phyloP scores from a whole-genome alignment of 2,888 invertebrate genomes.

The Calliopum simillimum region DNA sequence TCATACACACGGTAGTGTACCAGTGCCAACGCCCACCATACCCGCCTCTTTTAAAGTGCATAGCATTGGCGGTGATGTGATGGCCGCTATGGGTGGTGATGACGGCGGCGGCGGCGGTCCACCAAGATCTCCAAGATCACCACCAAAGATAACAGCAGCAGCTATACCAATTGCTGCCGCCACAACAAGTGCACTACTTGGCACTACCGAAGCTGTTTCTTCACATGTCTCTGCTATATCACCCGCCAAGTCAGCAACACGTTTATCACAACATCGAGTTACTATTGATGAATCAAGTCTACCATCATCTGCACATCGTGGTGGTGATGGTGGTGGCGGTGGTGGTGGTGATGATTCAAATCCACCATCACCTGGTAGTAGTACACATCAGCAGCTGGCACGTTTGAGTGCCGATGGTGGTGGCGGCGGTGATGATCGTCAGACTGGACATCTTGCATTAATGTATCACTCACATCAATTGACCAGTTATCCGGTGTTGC shows the following conservation, averaged over 20 bases:
- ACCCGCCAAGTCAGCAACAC: conserved; percentile 68
- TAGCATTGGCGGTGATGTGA: conserved; percentile 41
- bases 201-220: conserved; percentile 80
- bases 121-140: conserved; percentile 47
- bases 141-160: conserved; percentile 47
- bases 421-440: conserved; percentile 48
- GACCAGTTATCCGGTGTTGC: conserved; percentile 65
- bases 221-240: conserved; percentile 73
- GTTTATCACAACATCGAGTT: conserved; percentile 65
- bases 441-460: conserved; percentile 62
- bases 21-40: conserved; percentile 60
- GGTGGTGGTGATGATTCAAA: conserved; percentile 60
- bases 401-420: conserved; percentile 45
- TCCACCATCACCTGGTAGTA: conserved; percentile 57
- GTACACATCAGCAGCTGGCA: conserved; percentile 55
- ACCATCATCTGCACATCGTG: conserved; percentile 60
- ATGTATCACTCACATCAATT: conserved; percentile 67
- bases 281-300: conserved; percentile 66
- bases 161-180: conserved; percentile 41
- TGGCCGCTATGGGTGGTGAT: conserved; percentile 44
- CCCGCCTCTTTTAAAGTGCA: conserved; percentile 51
- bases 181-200: conserved; percentile 79
- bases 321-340: conserved; percentile 45
- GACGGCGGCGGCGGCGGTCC: conserved; percentile 44
- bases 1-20: conserved; percentile 56